Evolutionary conservation across 2,797 vertebrate species (phyloP).

Genomic region (Phoeniculus purpureus): DNA sequence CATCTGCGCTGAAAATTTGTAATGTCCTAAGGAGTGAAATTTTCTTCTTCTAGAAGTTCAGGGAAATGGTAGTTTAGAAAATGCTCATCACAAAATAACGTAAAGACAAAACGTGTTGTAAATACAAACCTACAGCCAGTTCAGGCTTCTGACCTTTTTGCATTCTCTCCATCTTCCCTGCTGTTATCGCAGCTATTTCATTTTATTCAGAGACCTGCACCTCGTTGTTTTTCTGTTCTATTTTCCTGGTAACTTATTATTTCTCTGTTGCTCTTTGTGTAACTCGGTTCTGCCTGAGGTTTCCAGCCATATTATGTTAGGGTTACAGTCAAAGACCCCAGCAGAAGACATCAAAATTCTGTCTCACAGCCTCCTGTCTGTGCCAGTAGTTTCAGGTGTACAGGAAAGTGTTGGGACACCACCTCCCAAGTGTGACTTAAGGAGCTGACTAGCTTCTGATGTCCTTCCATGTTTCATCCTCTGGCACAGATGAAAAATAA

Average conservation of each 20-base stretch:
- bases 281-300: neutral
- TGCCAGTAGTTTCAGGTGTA: too few species aligned
- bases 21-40: neutral
- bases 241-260: neutral
- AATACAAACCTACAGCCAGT: neutral
- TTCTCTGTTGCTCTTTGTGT: neutral
- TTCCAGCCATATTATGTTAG: fast-evolving
- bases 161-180: neutral
- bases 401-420: neutral
- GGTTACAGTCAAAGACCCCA: neutral
- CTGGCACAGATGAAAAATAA: neutral
- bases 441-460: neutral
- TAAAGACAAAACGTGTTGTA: neutral
- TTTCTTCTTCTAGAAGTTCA: neutral
- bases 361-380: neutral
- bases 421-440: neutral
- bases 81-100: fast-evolving
- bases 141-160: neutral
- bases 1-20: neutral
- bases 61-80: neutral
- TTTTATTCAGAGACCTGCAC: neutral
- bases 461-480: neutral
- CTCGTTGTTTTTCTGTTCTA: neutral
- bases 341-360: neutral
- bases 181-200: neutral